phyloP scores from a whole-genome alignment of 2,797 vertebrate genomes.

The Ciconia nigra region DNA sequence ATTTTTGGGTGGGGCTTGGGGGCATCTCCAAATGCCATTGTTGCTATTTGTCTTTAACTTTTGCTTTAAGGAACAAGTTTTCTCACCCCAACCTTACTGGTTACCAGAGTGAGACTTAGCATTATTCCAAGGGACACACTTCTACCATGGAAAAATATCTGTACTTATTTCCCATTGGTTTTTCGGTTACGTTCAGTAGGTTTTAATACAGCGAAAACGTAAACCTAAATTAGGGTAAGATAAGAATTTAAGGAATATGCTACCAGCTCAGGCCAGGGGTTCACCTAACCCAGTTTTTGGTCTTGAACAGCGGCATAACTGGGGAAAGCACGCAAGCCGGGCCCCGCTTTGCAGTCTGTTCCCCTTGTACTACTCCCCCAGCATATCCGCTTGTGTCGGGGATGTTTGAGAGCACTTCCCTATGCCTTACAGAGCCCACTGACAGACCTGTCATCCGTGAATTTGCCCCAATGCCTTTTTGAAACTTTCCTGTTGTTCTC shows the following conservation, averaged over 20 bases:
- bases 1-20: fast-evolving
- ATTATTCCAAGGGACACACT: not conserved
- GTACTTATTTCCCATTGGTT: not conserved
- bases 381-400: not conserved
- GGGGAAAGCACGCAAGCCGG: not conserved
- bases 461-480: not conserved
- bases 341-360: not conserved
- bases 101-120: not conserved
- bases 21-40: not conserved
- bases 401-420: not conserved
- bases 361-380: not conserved
- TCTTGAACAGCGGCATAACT: not conserved
- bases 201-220: not conserved
- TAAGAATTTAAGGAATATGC: not conserved
- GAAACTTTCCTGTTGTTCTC: not conserved
- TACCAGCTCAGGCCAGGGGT: not conserved
- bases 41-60: not conserved
- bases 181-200: not conserved
- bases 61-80: not conserved
- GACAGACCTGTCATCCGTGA: not conserved
- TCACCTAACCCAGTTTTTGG: not conserved
- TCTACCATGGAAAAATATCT: not conserved
- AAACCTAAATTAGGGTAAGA: not conserved
- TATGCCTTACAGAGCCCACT: not conserved
- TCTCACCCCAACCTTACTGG: not conserved